Base-by-base conservation (phyloP, 2,797 vertebrate species). In the Pseudochaenichthys georgianus region DNA sequence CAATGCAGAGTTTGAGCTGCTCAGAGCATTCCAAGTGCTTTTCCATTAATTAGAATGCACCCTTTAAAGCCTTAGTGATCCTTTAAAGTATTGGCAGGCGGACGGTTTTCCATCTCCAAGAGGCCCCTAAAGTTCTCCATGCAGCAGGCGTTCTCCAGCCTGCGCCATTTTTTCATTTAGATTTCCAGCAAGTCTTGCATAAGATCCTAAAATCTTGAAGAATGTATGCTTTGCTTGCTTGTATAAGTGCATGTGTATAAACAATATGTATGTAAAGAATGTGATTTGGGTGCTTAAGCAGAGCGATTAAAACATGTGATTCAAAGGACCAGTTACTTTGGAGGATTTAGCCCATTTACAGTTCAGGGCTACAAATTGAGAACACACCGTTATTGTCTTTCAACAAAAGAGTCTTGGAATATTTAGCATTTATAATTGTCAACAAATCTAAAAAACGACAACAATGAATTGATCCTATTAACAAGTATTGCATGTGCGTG, bases 21-120 rank as follows among this genome's bases (percentile, higher is more conserved):
- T 67, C 11, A 59, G 43, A 54, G 15, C 46, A 53, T 47, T 42
- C 45, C 23, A 68, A 1, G 1, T 46, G 15, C 60, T 75, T 73
- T 73, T 81, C 73, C 45, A 11, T 64, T 73, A 15, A 59, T 54
- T 71, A 48, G 64, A 82, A 57, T 1, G 52, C 19, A 75, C 38
- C 45, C 38, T 76, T 46, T 47, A 31, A 70, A 59, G 46, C 41
- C 72, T 70, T 66, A 34, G 65, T 21, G 72, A 64, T 81, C 46
- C 46, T 38, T 80, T 52, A 71, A 75, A 73, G 38, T 51, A 46
- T 46, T 83, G 83, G 83, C 81, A 82, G 61, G 48, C 65, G 52
- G 57, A 71, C 0, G 1, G 51, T 72, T 86, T 84, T 88, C 73
- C 81, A 60, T 82, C 75, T 80, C 64, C 21, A 51, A 57, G 6